Conservation (phyloP, 2,888 invertebrate species). For the Pyrochroa serraticornis region DNA sequence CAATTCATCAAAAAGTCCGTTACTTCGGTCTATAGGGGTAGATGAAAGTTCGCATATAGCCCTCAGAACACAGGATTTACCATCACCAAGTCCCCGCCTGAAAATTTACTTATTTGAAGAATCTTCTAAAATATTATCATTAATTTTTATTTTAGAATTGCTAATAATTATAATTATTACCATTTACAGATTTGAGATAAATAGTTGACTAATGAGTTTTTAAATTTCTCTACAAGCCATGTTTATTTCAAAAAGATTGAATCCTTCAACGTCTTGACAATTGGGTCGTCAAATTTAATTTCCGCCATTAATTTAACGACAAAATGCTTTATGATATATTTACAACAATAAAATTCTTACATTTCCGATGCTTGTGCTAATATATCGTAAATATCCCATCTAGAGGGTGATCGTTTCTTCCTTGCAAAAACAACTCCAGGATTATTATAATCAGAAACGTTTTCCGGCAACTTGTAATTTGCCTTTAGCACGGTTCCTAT, state of each 20-base stretch:
- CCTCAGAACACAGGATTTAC: slow-evolving; percentile 69
- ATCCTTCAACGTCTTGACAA: neutral
- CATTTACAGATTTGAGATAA: too few species aligned
- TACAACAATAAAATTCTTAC: slow-evolving; percentile 50
- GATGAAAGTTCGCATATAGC: slow-evolving; percentile 72
- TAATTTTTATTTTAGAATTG: neutral
- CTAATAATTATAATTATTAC: too few species aligned
- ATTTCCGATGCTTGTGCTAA: slow-evolving; percentile 65
- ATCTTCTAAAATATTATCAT: neutral
- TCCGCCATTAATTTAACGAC: neutral
- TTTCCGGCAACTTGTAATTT: slow-evolving; percentile 49
- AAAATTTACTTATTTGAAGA: slow-evolving; percentile 15
- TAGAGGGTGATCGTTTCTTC: slow-evolving; percentile 46
- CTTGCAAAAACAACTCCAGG: slow-evolving; percentile 36
- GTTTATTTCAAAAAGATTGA: neutral
- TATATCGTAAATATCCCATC: slow-evolving; percentile 72
- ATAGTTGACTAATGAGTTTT: neutral
- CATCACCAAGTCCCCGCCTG: slow-evolving; percentile 62
- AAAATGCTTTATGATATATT: neutral
- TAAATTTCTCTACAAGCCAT: neutral
- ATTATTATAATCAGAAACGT: slow-evolving; percentile 38
- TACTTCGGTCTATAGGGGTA: slow-evolving; percentile 64
- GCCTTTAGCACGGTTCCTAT: slow-evolving; percentile 59
- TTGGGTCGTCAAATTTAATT: neutral
- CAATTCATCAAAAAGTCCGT: slow-evolving; percentile 70